Evolutionary conservation across 2,113 vertebrate species (phyloP).

Genomic region (Eubucco bourcierii): DNA sequence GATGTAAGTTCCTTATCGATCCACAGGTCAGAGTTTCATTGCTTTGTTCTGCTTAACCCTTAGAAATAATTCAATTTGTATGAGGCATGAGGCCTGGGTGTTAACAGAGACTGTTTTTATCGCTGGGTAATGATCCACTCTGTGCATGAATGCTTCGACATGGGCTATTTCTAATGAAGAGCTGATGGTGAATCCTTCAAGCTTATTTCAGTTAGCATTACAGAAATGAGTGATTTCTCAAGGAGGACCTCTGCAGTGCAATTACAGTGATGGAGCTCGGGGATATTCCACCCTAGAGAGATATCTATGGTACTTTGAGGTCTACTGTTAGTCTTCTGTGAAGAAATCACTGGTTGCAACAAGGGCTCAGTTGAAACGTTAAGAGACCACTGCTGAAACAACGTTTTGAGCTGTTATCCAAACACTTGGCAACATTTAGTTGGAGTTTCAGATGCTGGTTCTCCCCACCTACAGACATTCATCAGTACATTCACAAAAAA

Average conservation of each 20-base stretch:
- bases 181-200: background rate
- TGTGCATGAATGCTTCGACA: background rate
- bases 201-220: background rate
- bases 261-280: background rate
- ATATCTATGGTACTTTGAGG: background rate
- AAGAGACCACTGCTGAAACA: background rate
- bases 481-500: background rate
- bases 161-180: background rate
- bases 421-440: background rate
- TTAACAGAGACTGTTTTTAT: conserved; percentile 38
- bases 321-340: background rate
- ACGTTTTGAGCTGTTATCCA: background rate
- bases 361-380: background rate
- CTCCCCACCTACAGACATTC: background rate
- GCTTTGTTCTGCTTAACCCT: conserved; percentile 58
- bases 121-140: background rate
- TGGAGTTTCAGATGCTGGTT: background rate
- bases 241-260: background rate
- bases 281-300: background rate
- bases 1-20: conserved; percentile 58
- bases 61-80: conserved; percentile 50
- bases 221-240: background rate
- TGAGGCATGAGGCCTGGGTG: background rate
- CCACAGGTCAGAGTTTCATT: conserved; percentile 47
- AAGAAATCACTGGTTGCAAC: background rate